Conservation (phyloP, 2,797 vertebrate species). For the Alauda arvensis region DNA sequence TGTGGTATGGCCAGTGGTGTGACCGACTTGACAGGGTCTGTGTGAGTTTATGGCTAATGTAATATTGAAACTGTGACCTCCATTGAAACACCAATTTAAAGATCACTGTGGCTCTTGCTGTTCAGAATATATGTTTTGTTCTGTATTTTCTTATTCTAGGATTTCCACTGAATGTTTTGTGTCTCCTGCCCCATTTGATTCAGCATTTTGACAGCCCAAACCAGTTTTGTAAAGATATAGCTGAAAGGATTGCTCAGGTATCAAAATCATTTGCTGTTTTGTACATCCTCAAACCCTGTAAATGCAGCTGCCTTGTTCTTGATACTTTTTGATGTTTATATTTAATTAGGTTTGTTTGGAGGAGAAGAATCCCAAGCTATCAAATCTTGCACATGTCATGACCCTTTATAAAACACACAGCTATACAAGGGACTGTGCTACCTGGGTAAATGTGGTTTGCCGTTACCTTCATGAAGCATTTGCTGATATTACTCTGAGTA, state of each 20-base stretch:
- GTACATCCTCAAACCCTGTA: not conserved
- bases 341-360: constrained; percentile 88
- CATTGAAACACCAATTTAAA: not conserved
- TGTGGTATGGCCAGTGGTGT: not conserved
- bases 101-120: not conserved
- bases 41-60: not conserved
- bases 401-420: constrained; percentile 96
- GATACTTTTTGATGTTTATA: constrained; percentile 14
- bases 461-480: constrained; percentile 97
- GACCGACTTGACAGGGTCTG: not conserved
- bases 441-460: constrained; percentile 97
- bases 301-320: constrained; percentile 4
- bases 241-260: constrained; percentile 97
- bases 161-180: constrained; percentile 94
- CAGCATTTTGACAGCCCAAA: constrained; percentile 95
- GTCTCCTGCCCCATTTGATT: constrained; percentile 95
- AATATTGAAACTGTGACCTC: not conserved
- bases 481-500: constrained; percentile 89
- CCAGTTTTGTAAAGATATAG: constrained; percentile 96
- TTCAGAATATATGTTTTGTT: not conserved
- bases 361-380: constrained; percentile 94
- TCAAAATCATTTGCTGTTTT: not conserved
- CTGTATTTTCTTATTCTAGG: constrained; percentile 73
- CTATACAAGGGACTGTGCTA: constrained; percentile 93
- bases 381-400: constrained; percentile 97